These are phyloP conservation scores for Tachycineta bicolor DNA, from an alignment of 2,113 vertebrate genomes.

Conservation along the genomic window DNA sequence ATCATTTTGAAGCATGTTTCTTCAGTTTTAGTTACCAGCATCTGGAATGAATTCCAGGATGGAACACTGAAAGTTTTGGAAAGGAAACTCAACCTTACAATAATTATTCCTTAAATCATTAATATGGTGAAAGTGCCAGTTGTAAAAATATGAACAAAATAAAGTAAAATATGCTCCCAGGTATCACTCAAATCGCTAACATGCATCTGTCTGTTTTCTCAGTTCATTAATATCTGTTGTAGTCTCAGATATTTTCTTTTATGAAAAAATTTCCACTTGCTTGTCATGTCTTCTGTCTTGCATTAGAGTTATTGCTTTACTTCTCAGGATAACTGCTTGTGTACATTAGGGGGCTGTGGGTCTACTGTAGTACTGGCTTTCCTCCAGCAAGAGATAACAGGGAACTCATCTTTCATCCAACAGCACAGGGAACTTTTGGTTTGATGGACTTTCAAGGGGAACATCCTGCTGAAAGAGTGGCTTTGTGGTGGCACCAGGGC, in stretches of 20 bases:
- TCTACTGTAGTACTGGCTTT: neutral
- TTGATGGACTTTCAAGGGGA: neutral
- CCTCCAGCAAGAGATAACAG: neutral
- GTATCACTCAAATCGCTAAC: constrained; percentile 66
- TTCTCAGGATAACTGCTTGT: neutral
- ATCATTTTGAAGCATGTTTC: constrained; percentile 74
- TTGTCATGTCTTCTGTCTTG: constrained; percentile 45
- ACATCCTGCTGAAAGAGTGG: neutral
- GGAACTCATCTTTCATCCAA: neutral
- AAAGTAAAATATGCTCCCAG: constrained; percentile 66
- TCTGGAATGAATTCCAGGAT: constrained; percentile 84
- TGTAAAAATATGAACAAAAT: constrained; percentile 65
- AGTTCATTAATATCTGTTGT: constrained; percentile 63
- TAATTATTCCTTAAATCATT: constrained; percentile 84
- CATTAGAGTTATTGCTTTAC: constrained; percentile 15
- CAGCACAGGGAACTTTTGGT: neutral
- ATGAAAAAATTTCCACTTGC: constrained; percentile 63
- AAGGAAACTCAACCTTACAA: constrained; percentile 78
- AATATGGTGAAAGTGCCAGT: constrained; percentile 72
- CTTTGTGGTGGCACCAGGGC: neutral
- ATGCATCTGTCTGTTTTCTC: constrained; percentile 66
- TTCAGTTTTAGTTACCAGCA: constrained; percentile 80
- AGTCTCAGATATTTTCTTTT: constrained; percentile 56
- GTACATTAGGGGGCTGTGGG: neutral
- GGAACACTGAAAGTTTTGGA: constrained; percentile 77